phyloP scores from a whole-genome alignment of 1,140 invertebrate genomes.

The Whitmania pigra region DNA sequence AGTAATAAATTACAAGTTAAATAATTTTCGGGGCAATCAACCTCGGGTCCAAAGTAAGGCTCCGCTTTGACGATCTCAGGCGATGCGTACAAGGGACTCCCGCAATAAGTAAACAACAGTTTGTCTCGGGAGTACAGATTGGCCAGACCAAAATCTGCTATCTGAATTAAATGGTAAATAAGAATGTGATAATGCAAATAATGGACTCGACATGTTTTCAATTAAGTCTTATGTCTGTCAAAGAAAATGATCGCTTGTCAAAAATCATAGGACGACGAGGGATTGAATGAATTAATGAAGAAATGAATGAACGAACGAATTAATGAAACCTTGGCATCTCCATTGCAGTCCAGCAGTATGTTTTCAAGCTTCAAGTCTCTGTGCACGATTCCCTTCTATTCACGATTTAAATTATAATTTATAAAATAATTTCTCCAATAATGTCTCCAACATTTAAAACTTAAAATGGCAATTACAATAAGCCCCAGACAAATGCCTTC shows the following conservation, averaged over 20 bases:
- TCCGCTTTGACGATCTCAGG: slow-evolving; percentile 97
- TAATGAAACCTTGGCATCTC: slow-evolving; percentile 72
- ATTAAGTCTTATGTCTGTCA: no score
- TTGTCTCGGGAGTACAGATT: slow-evolving; percentile 79
- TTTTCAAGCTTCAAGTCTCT: slow-evolving; percentile 97
- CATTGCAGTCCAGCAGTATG: slow-evolving; percentile 84
- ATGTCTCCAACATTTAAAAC: no score
- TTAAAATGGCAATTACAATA: no score
- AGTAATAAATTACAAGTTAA: no score
- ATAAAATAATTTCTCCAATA: not conserved
- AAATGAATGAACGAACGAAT: not conserved
- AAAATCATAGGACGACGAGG: no score
- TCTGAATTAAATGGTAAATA: slow-evolving; percentile 47
- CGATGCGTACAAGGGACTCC: slow-evolving; percentile 91
- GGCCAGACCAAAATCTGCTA: slow-evolving; percentile 95
- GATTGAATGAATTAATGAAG: not conserved
- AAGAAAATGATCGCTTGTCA: not conserved
- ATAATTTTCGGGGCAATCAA: slow-evolving; percentile 27
- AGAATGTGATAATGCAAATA: not conserved
- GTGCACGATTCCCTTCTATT: slow-evolving; percentile 61
- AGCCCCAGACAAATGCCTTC: no score
- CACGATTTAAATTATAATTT: slow-evolving; percentile 28
- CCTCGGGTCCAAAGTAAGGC: slow-evolving; percentile 92
- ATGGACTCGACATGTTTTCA: not conserved
- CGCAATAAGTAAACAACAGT: slow-evolving; percentile 80